phyloP scores from a whole-genome alignment of 53 echinoderm and acorn worm genomes.

The Patiria pectinifera region DNA sequence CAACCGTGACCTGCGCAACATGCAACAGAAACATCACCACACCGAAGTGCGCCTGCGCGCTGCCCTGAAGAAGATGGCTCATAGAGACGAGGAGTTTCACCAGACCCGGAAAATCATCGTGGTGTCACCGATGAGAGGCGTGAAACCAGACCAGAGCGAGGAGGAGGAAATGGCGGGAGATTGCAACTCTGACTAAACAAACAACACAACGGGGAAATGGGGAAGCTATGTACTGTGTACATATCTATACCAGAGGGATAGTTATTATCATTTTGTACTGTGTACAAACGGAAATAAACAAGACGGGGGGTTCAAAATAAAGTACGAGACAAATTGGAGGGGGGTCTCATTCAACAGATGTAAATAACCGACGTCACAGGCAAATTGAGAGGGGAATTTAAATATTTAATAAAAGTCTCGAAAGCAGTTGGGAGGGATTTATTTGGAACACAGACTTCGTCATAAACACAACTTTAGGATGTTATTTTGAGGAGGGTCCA shows the following conservation, averaged over 20 bases:
- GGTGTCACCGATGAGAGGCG: conserved; percentile 21
- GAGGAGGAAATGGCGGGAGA: neutral
- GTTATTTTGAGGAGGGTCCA: too few relatives aligned
- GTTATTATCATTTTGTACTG: neutral
- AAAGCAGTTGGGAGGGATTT: too few relatives aligned
- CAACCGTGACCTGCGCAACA: conserved; percentile 33
- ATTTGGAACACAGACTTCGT: too few relatives aligned
- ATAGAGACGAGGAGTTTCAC: conserved; percentile 9
- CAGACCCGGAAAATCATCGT: conserved; percentile 21
- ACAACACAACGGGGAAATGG: neutral
- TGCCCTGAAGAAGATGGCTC: conserved; percentile 36
- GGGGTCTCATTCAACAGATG: neutral
- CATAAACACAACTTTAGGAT: too few relatives aligned
- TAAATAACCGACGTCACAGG: too few relatives aligned
- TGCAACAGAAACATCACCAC: conserved; percentile 44
- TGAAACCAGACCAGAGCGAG: too few relatives aligned
- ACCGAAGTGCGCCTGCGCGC: conserved; percentile 54
- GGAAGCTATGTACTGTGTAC: neutral
- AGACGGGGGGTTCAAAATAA: neutral
- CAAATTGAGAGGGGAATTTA: too few relatives aligned
- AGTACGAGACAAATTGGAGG: neutral
- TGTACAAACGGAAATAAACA: neutral
- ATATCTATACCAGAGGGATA: neutral
- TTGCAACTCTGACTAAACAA: neutral
- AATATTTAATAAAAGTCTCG: too few relatives aligned